Conservation (phyloP, 2,113 vertebrate species). For the Eulemur rufifrons region DNA sequence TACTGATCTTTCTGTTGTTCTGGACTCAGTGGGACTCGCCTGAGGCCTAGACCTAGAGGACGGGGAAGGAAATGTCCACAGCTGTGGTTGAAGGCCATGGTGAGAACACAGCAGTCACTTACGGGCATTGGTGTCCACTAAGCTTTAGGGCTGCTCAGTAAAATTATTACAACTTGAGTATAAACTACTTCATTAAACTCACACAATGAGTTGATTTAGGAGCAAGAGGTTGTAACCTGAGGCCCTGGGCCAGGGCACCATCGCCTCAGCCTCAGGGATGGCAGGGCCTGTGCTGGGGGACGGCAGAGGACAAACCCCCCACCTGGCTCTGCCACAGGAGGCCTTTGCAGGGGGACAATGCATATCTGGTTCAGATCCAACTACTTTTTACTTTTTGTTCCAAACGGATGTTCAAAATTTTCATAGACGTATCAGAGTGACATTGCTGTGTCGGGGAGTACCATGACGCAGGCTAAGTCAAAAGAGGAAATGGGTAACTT, state of each 20-base stretch:
- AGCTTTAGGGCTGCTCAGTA: not conserved
- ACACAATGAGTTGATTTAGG: slow-evolving; percentile 19
- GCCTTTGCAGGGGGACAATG: not conserved
- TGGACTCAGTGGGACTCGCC: not conserved
- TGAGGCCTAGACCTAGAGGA: not conserved
- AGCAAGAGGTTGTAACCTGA: not conserved
- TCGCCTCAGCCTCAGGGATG: not conserved
- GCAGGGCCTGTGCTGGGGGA: not conserved
- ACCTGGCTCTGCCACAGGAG: not conserved
- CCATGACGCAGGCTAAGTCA: not conserved
- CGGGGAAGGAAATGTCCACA: not conserved
- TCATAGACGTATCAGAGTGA: not conserved
- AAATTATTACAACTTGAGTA: slow-evolving; percentile 15
- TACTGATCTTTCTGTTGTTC: not conserved
- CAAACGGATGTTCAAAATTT: not conserved
- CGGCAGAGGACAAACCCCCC: not conserved
- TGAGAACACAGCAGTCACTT: not conserved
- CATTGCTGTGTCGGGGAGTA: not conserved
- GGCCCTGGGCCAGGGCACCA: not conserved
- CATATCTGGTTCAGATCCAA: not conserved
- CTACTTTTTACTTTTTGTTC: not conserved
- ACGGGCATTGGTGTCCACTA: not conserved
- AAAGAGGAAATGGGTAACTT: not conserved
- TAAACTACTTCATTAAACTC: not conserved
- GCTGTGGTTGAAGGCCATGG: not conserved